Evolutionary conservation across 2,113 vertebrate species (phyloP).

Genomic region (Oxygymnocypris stewartii): DNA sequence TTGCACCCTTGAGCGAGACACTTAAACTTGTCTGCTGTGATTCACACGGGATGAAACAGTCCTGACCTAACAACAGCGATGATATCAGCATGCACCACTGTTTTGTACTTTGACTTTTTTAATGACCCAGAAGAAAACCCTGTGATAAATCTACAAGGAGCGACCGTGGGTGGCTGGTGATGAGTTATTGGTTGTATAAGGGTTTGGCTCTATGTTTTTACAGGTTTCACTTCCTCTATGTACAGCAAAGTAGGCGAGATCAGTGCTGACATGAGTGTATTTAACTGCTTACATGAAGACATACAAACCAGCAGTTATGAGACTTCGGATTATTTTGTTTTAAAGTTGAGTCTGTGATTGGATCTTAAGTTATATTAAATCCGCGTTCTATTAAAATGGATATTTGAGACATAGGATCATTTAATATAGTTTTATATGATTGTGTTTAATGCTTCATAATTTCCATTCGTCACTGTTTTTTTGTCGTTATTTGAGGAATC

Average conservation of each 20-base stretch:
- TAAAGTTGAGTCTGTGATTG: neutral
- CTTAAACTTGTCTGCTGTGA: neutral
- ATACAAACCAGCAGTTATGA: neutral
- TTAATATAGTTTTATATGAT: neutral
- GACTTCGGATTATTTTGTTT: neutral
- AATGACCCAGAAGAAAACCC: neutral
- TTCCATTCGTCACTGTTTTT: neutral
- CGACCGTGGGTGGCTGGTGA: neutral
- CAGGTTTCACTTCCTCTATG: neutral
- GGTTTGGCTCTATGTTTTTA: neutral
- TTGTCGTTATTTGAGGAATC: neutral
- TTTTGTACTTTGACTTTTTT: slow-evolving; percentile 14
- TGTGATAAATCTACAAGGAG: neutral
- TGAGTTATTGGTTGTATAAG: neutral
- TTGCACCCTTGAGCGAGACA: neutral
- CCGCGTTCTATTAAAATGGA: neutral
- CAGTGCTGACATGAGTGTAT: neutral
- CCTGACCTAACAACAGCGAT: neutral
- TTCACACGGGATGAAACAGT: neutral
- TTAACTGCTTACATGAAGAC: neutral
- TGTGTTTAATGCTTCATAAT: neutral
- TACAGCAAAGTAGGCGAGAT: neutral
- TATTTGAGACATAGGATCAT: neutral
- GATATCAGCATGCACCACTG: neutral
- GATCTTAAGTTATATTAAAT: neutral